phyloP scores from a whole-genome alignment of 2,888 invertebrate species.

The Lepidocyrtinus sp. region DNA sequence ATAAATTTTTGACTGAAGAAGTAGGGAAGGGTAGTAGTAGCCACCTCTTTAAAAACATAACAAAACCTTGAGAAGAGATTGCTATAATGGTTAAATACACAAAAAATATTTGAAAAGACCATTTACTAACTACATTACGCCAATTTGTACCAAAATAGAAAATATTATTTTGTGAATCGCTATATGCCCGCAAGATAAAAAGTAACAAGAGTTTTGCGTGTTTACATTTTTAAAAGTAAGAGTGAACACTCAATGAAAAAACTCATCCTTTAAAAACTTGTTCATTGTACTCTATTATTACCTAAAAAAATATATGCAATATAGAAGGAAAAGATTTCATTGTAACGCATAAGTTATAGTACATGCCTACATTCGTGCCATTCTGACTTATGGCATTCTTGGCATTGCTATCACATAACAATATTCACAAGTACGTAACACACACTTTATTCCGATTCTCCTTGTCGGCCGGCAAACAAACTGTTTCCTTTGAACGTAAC shows the following conservation, averaged over 20 bases:
- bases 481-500: background rate
- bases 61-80: no score
- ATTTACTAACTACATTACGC: conserved; percentile 46
- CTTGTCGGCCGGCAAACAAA: background rate
- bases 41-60: no score
- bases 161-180: background rate
- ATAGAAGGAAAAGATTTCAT: background rate
- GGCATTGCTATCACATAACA: background rate
- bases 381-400: background rate
- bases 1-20: no score
- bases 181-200: background rate
- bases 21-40: no score
- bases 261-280: background rate
- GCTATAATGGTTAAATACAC: conserved; percentile 48
- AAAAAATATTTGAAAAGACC: conserved; percentile 18
- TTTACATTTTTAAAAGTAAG: conserved; percentile 16
- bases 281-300: background rate
- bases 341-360: background rate
- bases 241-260: background rate
- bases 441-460: background rate
- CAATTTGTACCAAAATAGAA: conserved; percentile 38
- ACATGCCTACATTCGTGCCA: background rate
- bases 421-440: background rate
- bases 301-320: no score
- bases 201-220: conserved; percentile 52